These are phyloP conservation scores for Ganaspis sp. DNA, from an alignment of 1,140 invertebrate genomes.

Conservation along the genomic window DNA sequence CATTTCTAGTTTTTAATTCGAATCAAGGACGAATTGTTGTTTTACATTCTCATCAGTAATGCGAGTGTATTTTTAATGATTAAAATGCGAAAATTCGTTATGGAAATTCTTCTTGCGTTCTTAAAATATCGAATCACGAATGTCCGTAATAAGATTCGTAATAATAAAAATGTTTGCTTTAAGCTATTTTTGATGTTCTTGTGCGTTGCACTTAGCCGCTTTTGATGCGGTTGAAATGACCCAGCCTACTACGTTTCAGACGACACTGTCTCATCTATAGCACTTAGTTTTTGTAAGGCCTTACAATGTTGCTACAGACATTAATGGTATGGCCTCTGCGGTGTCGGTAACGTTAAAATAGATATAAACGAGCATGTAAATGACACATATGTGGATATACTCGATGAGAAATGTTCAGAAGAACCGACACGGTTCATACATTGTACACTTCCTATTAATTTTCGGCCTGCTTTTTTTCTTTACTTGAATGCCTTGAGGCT, in stretches of 20 bases:
- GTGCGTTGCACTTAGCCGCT: too few relatives aligned
- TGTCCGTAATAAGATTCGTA: too few relatives aligned
- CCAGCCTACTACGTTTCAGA: not conserved
- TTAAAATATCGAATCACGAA: too few relatives aligned
- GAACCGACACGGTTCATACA: slow-evolving; percentile 14
- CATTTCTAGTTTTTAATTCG: not conserved
- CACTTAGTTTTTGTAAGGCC: slow-evolving; percentile 3
- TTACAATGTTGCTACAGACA: slow-evolving; percentile 17
- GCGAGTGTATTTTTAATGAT: too few relatives aligned
- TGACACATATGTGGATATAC: slow-evolving; percentile 26
- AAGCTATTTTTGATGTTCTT: too few relatives aligned
- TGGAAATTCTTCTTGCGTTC: too few relatives aligned
- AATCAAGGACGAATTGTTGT: too few relatives aligned
- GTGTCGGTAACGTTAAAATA: slow-evolving; percentile 24
- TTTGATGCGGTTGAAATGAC: not conserved
- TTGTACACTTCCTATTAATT: slow-evolving; percentile 28
- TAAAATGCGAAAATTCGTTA: too few relatives aligned
- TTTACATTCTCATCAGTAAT: too few relatives aligned
- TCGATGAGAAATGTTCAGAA: slow-evolving; percentile 11
- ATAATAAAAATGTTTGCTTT: too few relatives aligned
- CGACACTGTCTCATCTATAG: not conserved
- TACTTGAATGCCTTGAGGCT: slow-evolving; percentile 6
- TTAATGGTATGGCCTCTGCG: slow-evolving; percentile 20
- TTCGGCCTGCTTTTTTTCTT: not conserved
- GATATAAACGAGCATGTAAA: slow-evolving; percentile 29